Evolutionary conservation across 2,888 invertebrate species (phyloP).

Genomic region (Acrocera orbiculus): DNA sequence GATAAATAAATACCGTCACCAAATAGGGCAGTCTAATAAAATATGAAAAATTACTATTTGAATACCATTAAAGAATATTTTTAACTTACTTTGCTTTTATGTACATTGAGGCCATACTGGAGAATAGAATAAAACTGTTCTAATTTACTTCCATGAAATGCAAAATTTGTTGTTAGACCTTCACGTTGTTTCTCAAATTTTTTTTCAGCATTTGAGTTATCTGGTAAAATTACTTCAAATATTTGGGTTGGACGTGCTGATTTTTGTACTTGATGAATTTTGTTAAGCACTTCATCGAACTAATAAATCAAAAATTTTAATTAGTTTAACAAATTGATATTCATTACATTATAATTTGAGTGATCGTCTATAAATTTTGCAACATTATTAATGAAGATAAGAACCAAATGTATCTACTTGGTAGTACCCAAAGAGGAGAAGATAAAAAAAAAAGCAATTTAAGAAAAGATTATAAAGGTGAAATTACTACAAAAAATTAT

Average conservation of each 20-base stretch:
- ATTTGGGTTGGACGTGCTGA: background rate
- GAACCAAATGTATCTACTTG: too few species aligned
- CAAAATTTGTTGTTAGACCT: background rate
- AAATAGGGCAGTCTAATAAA: conserved; percentile 41
- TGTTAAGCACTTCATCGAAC: too few species aligned
- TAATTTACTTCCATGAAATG: background rate
- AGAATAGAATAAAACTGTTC: background rate
- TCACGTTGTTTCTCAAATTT: background rate
- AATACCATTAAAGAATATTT: background rate
- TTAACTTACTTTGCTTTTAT: conserved; percentile 37
- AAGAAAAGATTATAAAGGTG: too few species aligned
- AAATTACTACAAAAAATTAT: too few species aligned
- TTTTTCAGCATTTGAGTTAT: background rate
- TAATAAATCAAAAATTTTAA: too few species aligned
- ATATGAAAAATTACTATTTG: background rate
- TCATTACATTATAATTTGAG: too few species aligned
- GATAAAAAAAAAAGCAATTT: too few species aligned
- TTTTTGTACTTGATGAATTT: too few species aligned
- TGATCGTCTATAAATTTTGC: too few species aligned
- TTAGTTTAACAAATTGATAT: too few species aligned
- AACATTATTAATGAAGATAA: too few species aligned
- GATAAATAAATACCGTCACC: conserved; percentile 61
- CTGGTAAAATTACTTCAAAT: background rate
- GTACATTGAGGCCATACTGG: conserved; percentile 35
- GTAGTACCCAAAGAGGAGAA: too few species aligned